phyloP scores from a whole-genome alignment of 2,113 vertebrate genomes.

The Rhea pennata region DNA sequence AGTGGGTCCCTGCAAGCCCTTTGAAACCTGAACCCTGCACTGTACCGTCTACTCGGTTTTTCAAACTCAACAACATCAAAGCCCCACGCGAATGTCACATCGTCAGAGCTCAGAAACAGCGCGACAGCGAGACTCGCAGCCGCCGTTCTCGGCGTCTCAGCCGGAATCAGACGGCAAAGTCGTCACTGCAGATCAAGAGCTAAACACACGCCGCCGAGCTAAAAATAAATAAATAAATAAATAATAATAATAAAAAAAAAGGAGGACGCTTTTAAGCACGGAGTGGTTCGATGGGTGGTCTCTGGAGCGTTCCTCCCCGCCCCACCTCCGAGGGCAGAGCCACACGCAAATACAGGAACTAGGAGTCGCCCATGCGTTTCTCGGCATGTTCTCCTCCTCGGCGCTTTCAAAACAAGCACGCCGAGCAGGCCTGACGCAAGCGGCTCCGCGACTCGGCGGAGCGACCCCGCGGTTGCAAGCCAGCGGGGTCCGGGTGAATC shows the following conservation, averaged over 20 bases:
- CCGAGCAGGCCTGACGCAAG: not conserved
- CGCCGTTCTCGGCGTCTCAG: not conserved
- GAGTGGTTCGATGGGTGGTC: slow-evolving; percentile 34
- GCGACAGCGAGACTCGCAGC: not conserved
- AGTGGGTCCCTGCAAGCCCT: not conserved
- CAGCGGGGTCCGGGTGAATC: not conserved
- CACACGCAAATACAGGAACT: slow-evolving; percentile 16
- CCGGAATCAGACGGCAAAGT: not conserved
- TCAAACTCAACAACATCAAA: not conserved
- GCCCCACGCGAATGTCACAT: accelerated
- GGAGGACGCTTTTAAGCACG: not conserved
- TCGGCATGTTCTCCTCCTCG: not conserved
- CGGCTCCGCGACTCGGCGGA: not conserved
- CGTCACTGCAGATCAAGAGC: not conserved
- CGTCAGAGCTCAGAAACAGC: not conserved
- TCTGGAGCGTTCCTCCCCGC: slow-evolving; percentile 46
- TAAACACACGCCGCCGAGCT: not conserved
- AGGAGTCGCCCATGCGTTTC: not conserved
- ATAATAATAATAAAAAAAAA: not conserved
- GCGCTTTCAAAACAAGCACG: not conserved
- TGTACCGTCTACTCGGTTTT: not conserved
- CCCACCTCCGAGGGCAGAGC: slow-evolving; percentile 47
- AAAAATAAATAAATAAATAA: not conserved
- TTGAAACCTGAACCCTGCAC: not conserved
- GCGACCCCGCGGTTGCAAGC: too few relatives aligned